Conservation (phyloP, 2,797 vertebrate species). For the Taenioides sp. region DNA sequence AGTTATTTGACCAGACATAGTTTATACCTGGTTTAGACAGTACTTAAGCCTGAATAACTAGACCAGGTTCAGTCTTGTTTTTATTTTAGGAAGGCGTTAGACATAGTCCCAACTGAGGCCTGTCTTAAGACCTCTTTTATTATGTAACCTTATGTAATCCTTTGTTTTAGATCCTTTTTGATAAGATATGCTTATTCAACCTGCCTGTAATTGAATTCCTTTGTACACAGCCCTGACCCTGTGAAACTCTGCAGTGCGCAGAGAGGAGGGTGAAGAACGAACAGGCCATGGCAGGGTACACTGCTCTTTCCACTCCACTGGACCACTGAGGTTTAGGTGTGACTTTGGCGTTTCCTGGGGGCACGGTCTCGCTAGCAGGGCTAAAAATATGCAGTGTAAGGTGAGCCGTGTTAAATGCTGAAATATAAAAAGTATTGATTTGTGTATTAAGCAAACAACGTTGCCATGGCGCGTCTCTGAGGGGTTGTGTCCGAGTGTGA, state of each 20-base stretch:
- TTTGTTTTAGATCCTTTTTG: not conserved
- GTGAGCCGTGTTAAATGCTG: constrained; percentile 35
- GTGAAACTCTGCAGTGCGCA: constrained; percentile 1
- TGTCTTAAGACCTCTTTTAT: too few relatives aligned
- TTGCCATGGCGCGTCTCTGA: constrained; percentile 23
- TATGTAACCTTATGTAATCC: not conserved
- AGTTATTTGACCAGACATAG: not conserved
- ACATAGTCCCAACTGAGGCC: too few relatives aligned
- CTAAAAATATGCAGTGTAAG: constrained; percentile 47
- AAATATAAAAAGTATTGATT: constrained; percentile 49
- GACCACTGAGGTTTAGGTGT: constrained; percentile 6
- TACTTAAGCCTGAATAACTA: not conserved
- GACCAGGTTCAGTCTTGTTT: not conserved
- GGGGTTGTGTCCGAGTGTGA: constrained; percentile 9
- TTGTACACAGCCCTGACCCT: not conserved
- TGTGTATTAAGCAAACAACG: constrained; percentile 40
- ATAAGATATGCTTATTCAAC: not conserved
- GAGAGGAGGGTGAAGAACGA: constrained; percentile 2
- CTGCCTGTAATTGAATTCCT: not conserved
- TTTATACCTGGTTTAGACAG: not conserved
- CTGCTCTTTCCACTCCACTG: not conserved
- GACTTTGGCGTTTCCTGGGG: constrained; percentile 18
- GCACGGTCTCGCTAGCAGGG: constrained; percentile 21
- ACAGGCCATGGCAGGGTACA: not conserved
- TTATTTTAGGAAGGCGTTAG: not conserved